These are phyloP conservation scores for Setipinna tenuifilis DNA, from an alignment of 2,797 vertebrate species.

Conservation along the genomic window DNA sequence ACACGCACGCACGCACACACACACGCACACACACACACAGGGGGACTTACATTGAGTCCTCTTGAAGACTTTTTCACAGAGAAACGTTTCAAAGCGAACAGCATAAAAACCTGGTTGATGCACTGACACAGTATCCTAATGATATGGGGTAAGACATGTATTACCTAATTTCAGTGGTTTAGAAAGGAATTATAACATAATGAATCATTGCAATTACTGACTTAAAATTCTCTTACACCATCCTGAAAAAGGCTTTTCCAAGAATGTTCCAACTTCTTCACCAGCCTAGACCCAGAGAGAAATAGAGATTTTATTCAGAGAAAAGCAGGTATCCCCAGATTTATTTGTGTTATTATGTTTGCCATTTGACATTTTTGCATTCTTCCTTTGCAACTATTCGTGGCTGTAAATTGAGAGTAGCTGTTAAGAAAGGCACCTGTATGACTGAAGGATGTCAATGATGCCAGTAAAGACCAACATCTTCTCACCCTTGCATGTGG, in stretches of 20 bases:
- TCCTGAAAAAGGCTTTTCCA: background rate
- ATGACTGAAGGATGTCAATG: conserved; percentile 15
- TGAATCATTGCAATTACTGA: background rate
- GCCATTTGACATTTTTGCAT: too few species aligned
- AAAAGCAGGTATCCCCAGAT: too few species aligned
- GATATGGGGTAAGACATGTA: background rate
- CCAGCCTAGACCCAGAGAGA: background rate
- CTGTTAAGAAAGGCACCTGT: background rate
- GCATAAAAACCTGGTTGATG: conserved; percentile 20
- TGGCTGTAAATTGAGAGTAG: too few species aligned
- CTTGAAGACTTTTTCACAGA: conserved; percentile 9
- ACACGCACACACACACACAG: background rate
- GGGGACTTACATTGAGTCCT: background rate
- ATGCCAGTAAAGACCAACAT: conserved; percentile 11
- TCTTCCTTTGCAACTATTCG: too few species aligned
- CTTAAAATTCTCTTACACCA: background rate
- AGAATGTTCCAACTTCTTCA: conserved; percentile 2
- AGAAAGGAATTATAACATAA: background rate
- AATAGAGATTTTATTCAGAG: background rate
- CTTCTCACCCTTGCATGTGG: conserved; percentile 15
- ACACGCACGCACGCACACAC: too few species aligned
- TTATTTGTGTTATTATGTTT: too few species aligned
- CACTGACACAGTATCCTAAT: conserved; percentile 12
- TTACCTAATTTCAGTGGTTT: background rate
- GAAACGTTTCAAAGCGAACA: background rate